Base-by-base conservation (phyloP, 2,797 vertebrate genomes). In the Alectoris magna region DNA sequence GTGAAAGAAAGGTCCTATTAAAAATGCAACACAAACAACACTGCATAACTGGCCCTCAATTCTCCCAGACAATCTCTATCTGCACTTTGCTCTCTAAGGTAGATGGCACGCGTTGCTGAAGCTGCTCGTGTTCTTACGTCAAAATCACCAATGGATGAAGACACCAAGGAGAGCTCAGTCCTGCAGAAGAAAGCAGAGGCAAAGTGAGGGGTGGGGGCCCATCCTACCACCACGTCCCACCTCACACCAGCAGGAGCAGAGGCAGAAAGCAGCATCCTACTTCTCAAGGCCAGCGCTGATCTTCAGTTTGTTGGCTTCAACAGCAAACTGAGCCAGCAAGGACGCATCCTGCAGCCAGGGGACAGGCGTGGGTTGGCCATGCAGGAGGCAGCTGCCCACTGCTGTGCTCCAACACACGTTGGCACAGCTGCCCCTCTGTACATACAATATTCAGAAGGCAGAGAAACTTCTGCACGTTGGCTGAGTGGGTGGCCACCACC, bases 301-400 rank as follows among this genome's bases (percentile, higher is more conserved):
- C 96, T 96, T 97, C 75, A 98, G 95, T 19, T 97, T 97, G 53
- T 97, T 95, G 7, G 74, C 93, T 44, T 92, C 29, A 9, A 97
- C 96, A 2, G 97, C 95, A 72, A 98, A 97, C 8, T 21, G 90
- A 64, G 97, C 97, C 91, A 96, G 18, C 66, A 97, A 88, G 8
- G 93, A 94, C 2, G 93, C 19, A 10, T 97, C 91, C 97, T 97
- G 64, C 0, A 11, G 51, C 8, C 51, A 64, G 87, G 13, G 39
- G 39, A 64, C 62, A 43, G 39, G 39, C 39, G 7, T 9, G 26
- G 27, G 62, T 29, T 22, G 18, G n/a, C 19, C 11, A n/a, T 8
- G 21, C 31, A 58, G 19, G 55, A 14, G 53, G 29, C 53, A 55
- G 29, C 53, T 55, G 53, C 39, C 39, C 29, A 6, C 18, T 22